Evolutionary conservation across 2,113 vertebrate species (phyloP), one percentile per base, ranked within the genome.

Genomic region (Suricata suricatta): DNA sequence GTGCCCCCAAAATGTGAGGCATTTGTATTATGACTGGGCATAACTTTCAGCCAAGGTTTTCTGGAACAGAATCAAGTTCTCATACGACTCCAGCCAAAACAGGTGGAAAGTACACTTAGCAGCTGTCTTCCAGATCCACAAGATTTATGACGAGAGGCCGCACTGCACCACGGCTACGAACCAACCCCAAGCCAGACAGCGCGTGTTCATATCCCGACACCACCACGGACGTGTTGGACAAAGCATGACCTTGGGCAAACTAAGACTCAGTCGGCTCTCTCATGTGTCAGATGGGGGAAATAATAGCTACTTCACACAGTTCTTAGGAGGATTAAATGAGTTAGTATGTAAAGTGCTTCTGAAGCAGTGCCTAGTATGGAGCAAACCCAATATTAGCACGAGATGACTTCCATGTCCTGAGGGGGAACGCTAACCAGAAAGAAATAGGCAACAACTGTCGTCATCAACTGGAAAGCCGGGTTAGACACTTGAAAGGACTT

Each of bases 41-140:
- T 38, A 90, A 88, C 81, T 71, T 76, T 71, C 95, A 91, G 97
- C 95, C 96, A 97, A 77, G 82, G 92, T 50, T 97, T 97, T 66
- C 89, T 97, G 96, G 97, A 94, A 85, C 3, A 29, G 93, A 94
- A 41, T 90, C 96, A 95, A 96, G 13, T 88, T 93, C 88, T 94
- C 80, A 66, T 81, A 38, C 71, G 35, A 82, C 47, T 85, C 50
- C 82, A 97, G 95, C 93, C 93, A 88, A 93, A 90, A 81, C 82
- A 95, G 91, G 93, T 97, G 92, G 89, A 82, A 72, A 91, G 92
- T 25, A 60, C 96, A 72, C 85, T 94, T 60, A 77, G 82, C 85
- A 97, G 81, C 93, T 95, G 81, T 85, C 92, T 95, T 88, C 85
- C 29, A 29, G 81, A 25, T 85, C 71, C 82, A 19, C 33, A 90